Conservation (phyloP, 2,888 invertebrate genomes). For the Exephanes ischioxanthus region DNA sequence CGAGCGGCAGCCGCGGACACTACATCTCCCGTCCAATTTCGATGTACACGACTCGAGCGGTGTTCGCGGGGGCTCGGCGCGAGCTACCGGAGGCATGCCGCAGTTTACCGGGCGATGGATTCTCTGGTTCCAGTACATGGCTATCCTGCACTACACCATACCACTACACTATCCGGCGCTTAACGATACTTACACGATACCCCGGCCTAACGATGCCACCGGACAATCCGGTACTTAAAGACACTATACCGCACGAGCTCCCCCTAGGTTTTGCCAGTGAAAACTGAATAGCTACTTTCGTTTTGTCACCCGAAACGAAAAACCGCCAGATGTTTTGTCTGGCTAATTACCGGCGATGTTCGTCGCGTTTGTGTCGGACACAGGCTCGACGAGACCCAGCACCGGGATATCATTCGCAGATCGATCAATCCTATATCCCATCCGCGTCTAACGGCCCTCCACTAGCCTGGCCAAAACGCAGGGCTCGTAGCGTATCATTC, state of each 20-base stretch:
- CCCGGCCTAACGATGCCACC: constrained; percentile 32
- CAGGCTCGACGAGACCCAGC: not conserved
- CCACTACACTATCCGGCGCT: constrained; percentile 22
- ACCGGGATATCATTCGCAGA: constrained; percentile 35
- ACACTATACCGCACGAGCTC: not conserved
- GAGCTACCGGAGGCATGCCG: constrained; percentile 59
- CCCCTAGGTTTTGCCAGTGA: too few relatives aligned
- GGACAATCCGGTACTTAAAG: constrained; percentile 11
- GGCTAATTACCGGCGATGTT: not conserved
- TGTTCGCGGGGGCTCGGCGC: constrained; percentile 68
- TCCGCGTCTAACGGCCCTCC: not conserved
- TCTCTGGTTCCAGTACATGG: constrained; percentile 49
- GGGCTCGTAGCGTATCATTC: constrained; percentile 8
- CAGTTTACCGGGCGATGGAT: constrained; percentile 67
- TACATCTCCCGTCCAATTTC: constrained; percentile 84
- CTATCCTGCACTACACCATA: constrained; percentile 48
- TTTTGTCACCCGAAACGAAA: too few relatives aligned
- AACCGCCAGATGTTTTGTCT: not conserved
- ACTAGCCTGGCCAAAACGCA: not conserved
- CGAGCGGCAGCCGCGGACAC: constrained; percentile 75
- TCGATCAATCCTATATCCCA: constrained; percentile 21
- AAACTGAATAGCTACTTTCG: too few relatives aligned
- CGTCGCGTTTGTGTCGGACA: not conserved
- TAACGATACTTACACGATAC: not conserved
- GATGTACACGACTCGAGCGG: constrained; percentile 79